Base-by-base conservation (phyloP, 1,140 invertebrate genomes). In the Danaus melanippus region DNA sequence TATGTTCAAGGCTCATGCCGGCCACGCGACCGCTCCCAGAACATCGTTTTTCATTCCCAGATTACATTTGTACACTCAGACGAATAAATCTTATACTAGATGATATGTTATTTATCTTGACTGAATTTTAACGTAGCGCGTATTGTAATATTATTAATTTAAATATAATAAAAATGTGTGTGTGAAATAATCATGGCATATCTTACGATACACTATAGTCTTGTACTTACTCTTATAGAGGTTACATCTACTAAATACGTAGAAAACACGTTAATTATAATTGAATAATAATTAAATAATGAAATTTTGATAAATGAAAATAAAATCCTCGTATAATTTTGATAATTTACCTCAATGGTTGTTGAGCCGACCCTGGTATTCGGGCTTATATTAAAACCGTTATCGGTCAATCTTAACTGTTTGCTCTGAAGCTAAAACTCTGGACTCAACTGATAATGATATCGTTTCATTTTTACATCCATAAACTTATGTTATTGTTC, bases 371-470 rank as follows among this genome's bases (percentile, higher is more conserved):
- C 67, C 69, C 58, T 58, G 58, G 69, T 70, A 71, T 84, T 86
- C 83, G 81, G 83, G 74, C 76, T 83, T 74, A 78, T 84, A 86
- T 86, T 86, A 86, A 84, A 80, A 78, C 67, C 60, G 69, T 80
- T 84, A 86, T 86, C 83, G 74, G 50, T 50, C 68, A 71, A 86
- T 86, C 83, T 86, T 79, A 86, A 86, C 83, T 79, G 66, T 5
- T 32, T 32, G 21, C 75, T 72, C 67, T 73, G 71, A 76, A 78
- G 80, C 84, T 71, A 69, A 86, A 86, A 84, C 80, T 80, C 74
- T 71, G 67, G 72, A 67, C 71, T 68, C 60, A 56, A 53, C 60
- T 72, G 78, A 79, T 82, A 83, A 79, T 84, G 74, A 86, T 82
- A 79, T 84, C 83, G 66, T 73, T 62, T 61, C 51, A 50, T 58